A percentile compares a stretch with the other conserved stretches of the same genome.
These are phyloP conservation scores for Brachyrhaphis roseni DNA, from an alignment of 2,797 vertebrate genomes.

Conservation along the genomic window DNA sequence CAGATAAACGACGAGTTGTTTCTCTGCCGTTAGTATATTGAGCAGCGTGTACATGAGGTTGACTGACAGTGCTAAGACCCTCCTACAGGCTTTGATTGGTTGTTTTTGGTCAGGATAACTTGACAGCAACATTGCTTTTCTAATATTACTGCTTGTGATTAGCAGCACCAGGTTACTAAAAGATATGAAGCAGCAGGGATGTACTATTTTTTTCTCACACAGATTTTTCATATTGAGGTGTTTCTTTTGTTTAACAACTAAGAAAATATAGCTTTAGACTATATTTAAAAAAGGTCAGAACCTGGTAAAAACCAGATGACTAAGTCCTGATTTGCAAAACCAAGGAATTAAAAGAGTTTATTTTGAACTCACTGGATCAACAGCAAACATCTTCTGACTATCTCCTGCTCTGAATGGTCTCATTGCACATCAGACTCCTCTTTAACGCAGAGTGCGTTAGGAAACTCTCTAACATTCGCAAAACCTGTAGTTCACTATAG, in stretches of 20 bases:
- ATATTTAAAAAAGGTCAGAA: not conserved
- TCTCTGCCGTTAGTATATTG: no score
- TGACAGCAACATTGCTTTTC: not conserved
- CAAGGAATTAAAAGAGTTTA: not conserved
- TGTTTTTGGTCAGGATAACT: not conserved
- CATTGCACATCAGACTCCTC: not conserved
- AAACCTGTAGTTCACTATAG: no score
- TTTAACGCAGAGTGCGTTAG: not conserved
- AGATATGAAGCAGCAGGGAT: not conserved
- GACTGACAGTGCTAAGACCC: no score
- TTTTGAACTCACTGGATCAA: not conserved
- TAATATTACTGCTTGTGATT: not conserved
- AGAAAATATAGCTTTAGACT: not conserved
- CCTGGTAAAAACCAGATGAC: not conserved
- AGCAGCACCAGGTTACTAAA: not conserved
- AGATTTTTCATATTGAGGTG: not conserved
- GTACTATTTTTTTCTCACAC: not conserved
- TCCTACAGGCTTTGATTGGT: no score
- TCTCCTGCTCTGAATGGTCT: not conserved
- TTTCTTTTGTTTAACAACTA: not conserved
- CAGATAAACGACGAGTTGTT: no score
- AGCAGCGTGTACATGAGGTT: no score
- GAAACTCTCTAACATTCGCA: no score
- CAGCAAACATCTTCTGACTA: not conserved
- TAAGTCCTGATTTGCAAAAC: not conserved